Evolutionary conservation across 37 sponge, comb jelly and placozoan genomes (phyloP), one percentile per base, ranked within the genome.

Genomic region (Lycopodina hypogea): DNA sequence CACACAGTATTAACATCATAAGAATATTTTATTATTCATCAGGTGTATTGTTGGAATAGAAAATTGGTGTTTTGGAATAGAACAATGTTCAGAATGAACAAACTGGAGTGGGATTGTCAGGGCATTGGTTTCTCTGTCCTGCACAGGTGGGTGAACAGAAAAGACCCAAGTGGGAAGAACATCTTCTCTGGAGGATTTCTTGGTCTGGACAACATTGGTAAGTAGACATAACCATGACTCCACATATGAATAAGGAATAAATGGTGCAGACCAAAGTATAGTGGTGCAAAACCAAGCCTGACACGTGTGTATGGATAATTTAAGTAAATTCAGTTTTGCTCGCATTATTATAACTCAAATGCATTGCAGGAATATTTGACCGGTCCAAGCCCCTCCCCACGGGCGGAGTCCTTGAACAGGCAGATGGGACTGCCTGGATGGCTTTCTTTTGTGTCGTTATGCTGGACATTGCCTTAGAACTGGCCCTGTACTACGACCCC

Each of bases 351-450:
- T n/a, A n/a, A n/a, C n/a, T n/a, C n/a, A n/a, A n/a, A n/a, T n/a
- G n/a, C 12, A 29, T 30, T 6, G 19, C 67, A 90, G 87, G 90
- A 24, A 78, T 96, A 21, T 96, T 96, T 78, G 97, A 96, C 68
- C 86, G 97, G 28, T 93, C 95, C 0, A 83, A 87, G 50, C 97
- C 97, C 26, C 94, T 96, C 21, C 94, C 97, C 30, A 88, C 88
- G 4, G 97, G 97, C 1, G 84, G 87, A 35, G 61, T 82, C 35
- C 69, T 96, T 78, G 97, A 96, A 76, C 97, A 96, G 82, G 97
- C 97, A 18, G 97, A 96, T 76, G 97, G 97, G 14, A 96, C 97
- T 21, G 97, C 97, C 30, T 96, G 97, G 97, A 96, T 96, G 97
- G 94, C 94, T 19, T 96, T 96, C 87, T 96, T 86, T 86, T 93